Evolutionary conservation across 2,888 invertebrate species (phyloP), one percentile per base, ranked within the genome.

Genomic region (Crocallis elinguaria): DNA sequence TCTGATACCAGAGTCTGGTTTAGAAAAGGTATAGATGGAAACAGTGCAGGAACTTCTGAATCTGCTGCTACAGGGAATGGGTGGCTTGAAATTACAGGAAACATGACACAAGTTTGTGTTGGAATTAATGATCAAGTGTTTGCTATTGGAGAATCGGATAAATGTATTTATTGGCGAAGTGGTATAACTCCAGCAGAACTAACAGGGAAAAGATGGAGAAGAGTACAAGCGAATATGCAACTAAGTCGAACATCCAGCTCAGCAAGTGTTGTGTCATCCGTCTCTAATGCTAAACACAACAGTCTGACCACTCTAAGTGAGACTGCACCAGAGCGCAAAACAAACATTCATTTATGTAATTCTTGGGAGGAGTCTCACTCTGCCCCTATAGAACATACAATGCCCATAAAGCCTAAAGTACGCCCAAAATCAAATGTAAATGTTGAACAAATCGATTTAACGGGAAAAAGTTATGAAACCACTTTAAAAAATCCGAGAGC

Each of bases 11-110:
- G 94, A 75, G 95, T 97, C 1, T 98, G 98, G 97, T 98, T 97
- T 77, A 92, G 98, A 66, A 95, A 96, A 83, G 85, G 94, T 58
- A 86, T 95, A 62, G 93, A 95, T 88, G 94, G 95, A 42, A 94
- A 94, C 79, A 92, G 89, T 29, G 93, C 95, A 14, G 95, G 96
- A 3, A 91, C 93, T 55, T 95, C 95, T 68, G 96, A 96, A 81
- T 94, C 94, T 75, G 92, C 95, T 51, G 96, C 96, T 6, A 94
- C 94, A 69, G 97, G 97, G 3, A 95, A 93, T 73, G 95, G 96
- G 17, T 98, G 98, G 98, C 94, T 98, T 19, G 96, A 97, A 92
- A 97, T 98, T 93, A 95, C 96, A 56, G 97, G 96, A 36, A 94
- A 95, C 78, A 96, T 98, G 94, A 93, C 94, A 14, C 92, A 95